phyloP scores from a whole-genome alignment of 53 echinoderm and acorn worm species.

The Antedon mediterranea region DNA sequence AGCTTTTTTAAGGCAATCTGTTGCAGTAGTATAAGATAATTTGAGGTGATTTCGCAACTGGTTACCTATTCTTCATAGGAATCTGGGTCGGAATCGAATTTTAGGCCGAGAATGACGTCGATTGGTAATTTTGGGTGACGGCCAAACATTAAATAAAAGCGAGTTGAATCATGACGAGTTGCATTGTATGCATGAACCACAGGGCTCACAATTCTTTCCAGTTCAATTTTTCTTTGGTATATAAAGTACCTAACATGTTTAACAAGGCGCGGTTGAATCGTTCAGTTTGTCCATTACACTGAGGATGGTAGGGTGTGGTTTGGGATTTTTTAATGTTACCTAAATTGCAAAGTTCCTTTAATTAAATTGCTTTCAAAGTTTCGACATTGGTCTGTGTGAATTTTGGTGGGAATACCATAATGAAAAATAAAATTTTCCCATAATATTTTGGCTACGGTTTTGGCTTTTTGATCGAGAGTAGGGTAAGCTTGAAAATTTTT shows the following conservation, averaged over 20 bases:
- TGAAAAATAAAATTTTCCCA: background rate
- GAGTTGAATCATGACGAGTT: slow-evolving; percentile 4
- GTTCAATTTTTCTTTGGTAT: background rate
- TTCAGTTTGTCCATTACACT: background rate
- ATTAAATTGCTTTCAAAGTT: background rate
- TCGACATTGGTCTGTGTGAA: background rate
- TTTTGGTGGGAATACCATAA: background rate
- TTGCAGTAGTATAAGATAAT: slow-evolving; percentile 9
- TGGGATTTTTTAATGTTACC: background rate
- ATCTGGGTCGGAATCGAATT: background rate
- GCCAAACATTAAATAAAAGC: too few relatives aligned
- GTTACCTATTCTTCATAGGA: slow-evolving; percentile 6
- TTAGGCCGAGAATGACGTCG: slow-evolving; percentile 14
- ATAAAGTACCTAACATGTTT: background rate
- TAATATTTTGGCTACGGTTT: background rate
- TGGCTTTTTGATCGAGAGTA: background rate
- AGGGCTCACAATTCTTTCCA: background rate
- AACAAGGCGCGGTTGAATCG: background rate
- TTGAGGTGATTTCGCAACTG: background rate
- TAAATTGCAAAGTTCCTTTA: background rate
- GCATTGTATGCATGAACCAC: background rate
- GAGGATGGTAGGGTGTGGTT: background rate
- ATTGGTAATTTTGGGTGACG: slow-evolving; percentile 17
- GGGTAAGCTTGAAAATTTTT: background rate
- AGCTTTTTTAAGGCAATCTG: background rate